Conservation (phyloP, 2,113 vertebrate species). For the Helogale parvula region DNA sequence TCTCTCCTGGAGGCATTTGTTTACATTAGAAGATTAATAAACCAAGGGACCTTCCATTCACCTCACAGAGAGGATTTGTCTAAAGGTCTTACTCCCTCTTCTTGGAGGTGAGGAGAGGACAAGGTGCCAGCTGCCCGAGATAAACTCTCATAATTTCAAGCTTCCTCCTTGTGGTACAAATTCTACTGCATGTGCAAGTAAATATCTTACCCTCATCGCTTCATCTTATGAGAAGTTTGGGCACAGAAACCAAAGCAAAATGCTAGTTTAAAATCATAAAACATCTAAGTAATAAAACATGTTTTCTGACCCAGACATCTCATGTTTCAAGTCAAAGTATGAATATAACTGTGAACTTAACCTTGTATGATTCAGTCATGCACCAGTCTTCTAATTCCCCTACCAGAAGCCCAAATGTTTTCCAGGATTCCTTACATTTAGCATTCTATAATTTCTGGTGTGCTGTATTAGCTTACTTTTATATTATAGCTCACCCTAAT, state of each 20-base stretch:
- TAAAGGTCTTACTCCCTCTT: background rate
- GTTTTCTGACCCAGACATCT: too few relatives aligned
- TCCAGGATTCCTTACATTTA: background rate
- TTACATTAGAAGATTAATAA: background rate
- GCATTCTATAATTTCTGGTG: background rate
- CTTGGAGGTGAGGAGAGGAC: background rate
- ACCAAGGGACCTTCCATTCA: background rate
- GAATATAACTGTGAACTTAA: background rate
- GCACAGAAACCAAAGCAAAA: background rate
- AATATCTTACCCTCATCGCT: background rate
- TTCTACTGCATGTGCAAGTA: background rate
- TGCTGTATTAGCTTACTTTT: background rate
- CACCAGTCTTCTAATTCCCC: background rate
- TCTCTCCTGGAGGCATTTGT: background rate
- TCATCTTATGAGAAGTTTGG: background rate
- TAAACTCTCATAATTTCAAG: background rate
- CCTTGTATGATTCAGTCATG: accelerated
- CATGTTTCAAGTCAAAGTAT: background rate
- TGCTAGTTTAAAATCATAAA: background rate
- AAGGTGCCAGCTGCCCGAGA: background rate
- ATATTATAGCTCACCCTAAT: background rate
- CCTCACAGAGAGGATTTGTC: background rate
- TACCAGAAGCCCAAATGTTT: background rate
- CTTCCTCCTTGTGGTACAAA: background rate
- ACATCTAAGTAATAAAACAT: background rate